Conservation (phyloP, 1,140 invertebrate genomes). For the Cyclina sinensis region DNA sequence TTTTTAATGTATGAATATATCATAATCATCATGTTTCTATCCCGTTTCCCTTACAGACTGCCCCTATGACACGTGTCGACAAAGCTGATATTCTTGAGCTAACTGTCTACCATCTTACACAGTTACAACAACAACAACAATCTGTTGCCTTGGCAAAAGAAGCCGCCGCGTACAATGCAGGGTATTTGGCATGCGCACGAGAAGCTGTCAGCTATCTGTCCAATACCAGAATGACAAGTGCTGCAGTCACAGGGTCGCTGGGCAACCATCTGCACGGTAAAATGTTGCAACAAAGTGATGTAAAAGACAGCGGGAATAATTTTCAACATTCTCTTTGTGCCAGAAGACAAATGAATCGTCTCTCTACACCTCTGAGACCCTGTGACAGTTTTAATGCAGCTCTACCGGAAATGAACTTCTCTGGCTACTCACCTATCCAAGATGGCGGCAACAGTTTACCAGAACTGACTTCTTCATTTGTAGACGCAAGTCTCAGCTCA, state of each 20-base stretch:
- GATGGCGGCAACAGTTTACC: not conserved
- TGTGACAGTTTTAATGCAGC: not conserved
- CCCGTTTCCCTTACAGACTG: constrained; percentile 5
- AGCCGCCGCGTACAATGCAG: constrained; percentile 10
- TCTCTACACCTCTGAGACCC: constrained; percentile 22
- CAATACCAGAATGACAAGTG: no score
- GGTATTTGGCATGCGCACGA: constrained; percentile 31
- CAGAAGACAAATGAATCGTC: not conserved
- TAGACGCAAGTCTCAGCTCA: not conserved
- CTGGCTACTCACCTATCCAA: not conserved
- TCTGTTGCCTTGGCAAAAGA: constrained; percentile 24
- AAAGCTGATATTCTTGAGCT: constrained; percentile 49
- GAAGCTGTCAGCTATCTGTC: constrained; percentile 15
- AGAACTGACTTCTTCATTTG: constrained; percentile 15
- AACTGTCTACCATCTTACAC: constrained; percentile 21
- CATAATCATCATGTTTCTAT: not conserved
- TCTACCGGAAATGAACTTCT: not conserved
- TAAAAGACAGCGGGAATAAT: not conserved
- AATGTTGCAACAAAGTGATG: not conserved
- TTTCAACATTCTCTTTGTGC: not conserved
- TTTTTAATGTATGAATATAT: not conserved
- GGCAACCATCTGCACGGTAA: constrained; percentile 27
- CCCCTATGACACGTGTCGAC: constrained; percentile 46
- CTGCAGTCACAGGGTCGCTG: not conserved
- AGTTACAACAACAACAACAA: constrained; percentile 42